phyloP scores from a whole-genome alignment of 2,797 vertebrate species.

The Gymnoscopelus microlampas region DNA sequence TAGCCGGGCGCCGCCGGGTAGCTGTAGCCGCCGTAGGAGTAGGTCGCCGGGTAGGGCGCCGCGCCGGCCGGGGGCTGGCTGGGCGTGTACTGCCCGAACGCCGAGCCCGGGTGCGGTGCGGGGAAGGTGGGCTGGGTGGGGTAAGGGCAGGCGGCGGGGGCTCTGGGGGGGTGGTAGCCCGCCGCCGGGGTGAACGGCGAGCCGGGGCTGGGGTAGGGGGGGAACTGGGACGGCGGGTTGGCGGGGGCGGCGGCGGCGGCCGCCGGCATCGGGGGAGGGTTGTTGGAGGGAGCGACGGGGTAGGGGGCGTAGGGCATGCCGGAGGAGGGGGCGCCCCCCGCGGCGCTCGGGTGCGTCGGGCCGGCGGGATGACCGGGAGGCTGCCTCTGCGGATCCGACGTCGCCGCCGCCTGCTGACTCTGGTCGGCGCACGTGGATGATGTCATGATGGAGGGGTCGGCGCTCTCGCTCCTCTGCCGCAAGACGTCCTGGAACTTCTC shows the following conservation, averaged over 20 bases:
- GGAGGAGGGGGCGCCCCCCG: constrained; percentile 8
- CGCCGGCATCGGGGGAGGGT: constrained; percentile 28
- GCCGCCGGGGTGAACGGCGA: constrained; percentile 67
- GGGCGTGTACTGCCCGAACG: constrained; percentile 80
- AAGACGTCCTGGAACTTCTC: constrained; percentile 93
- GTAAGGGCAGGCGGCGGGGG: constrained; percentile 79
- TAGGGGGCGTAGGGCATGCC: constrained; percentile 77
- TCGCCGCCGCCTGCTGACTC: constrained; percentile 51
- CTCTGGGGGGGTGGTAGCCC: not conserved
- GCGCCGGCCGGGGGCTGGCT: constrained; percentile 52
- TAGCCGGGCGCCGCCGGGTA: constrained; percentile 72
- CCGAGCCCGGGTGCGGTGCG: constrained; percentile 70
- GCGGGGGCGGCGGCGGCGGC: constrained; percentile 58
- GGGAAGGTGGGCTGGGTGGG: constrained; percentile 84
- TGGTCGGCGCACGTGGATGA: constrained; percentile 62
- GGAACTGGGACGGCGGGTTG: constrained; percentile 73
- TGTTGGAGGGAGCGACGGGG: constrained; percentile 67
- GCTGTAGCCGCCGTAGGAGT: constrained; percentile 78
- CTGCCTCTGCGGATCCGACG: constrained; percentile 58
- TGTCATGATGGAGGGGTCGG: constrained; percentile 49
- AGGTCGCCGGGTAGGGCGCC: constrained; percentile 71
- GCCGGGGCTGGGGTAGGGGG: constrained; percentile 74
- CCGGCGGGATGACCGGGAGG: constrained; percentile 52
- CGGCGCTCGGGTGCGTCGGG: constrained; percentile 52
- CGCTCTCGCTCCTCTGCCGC: constrained; percentile 72